Percentiles rank a stretch among this genome's conserved stretches.
Evolutionary conservation across 2,113 vertebrate genomes (phyloP).

Genomic region (Taurulus bubalis): DNA sequence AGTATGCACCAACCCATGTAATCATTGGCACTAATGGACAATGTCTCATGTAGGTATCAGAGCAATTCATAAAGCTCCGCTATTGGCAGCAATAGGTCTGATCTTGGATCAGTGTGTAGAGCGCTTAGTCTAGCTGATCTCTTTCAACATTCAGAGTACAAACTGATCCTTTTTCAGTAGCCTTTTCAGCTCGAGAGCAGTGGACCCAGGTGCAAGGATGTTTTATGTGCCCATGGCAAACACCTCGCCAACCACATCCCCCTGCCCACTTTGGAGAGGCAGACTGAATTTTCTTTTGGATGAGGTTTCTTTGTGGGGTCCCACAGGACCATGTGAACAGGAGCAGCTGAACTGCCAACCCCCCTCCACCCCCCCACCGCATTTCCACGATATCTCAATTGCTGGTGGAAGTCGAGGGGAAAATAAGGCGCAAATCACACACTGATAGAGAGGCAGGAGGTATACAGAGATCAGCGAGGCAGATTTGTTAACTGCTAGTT

Average conservation of each 20-base stretch:
- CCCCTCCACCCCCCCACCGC: too few relatives aligned
- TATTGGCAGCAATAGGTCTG: background rate
- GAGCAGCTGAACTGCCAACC: constrained; percentile 37
- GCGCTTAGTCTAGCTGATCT: constrained; percentile 13
- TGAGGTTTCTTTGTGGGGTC: constrained; percentile 7
- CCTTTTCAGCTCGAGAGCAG: constrained; percentile 29
- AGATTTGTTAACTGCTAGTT: constrained; percentile 11
- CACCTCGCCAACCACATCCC: background rate
- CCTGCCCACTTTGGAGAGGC: background rate
- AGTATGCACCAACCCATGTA: background rate
- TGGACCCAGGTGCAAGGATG: constrained; percentile 51
- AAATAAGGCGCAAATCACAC: constrained; percentile 27
- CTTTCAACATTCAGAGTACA: constrained; percentile 31
- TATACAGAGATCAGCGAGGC: constrained; percentile 44
- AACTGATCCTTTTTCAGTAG: constrained; percentile 30
- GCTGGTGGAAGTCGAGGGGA: background rate
- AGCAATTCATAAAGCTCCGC: background rate
- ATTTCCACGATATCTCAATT: constrained; percentile 41
- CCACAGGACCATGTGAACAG: constrained; percentile 15
- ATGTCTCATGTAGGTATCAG: background rate
- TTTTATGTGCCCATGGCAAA: constrained; percentile 15
- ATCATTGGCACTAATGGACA: background rate
- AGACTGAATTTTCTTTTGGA: constrained; percentile 35
- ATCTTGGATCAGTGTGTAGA: constrained; percentile 24
- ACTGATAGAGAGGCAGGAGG: constrained; percentile 5